Evolutionary conservation across 2,888 invertebrate species (phyloP).

Genomic region (Ectemnius continuus): DNA sequence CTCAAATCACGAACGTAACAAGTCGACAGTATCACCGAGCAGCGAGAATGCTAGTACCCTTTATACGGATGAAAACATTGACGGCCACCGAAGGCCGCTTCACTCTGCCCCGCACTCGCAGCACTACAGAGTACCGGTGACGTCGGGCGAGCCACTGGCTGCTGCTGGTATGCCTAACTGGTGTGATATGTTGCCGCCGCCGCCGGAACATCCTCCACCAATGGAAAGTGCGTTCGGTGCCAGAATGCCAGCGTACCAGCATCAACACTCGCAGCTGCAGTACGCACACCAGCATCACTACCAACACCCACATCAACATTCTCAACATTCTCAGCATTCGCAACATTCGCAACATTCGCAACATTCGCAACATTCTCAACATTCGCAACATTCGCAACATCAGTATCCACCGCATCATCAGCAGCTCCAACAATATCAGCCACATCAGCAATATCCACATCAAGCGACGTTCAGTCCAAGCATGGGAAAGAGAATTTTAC

Average conservation of each 20-base stretch:
- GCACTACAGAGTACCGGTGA: constrained; percentile 52
- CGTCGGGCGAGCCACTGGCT: background rate
- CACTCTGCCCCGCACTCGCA: constrained; percentile 31
- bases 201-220: constrained; percentile 56
- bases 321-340: background rate
- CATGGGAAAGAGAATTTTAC: constrained; percentile 68
- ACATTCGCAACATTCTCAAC: constrained; percentile 48
- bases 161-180: constrained; percentile 79
- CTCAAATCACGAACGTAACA: constrained; percentile 75
- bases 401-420: constrained; percentile 13
- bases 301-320: constrained; percentile 14
- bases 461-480: constrained; percentile 73
- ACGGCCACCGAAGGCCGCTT: constrained; percentile 68
- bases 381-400: constrained; percentile 15
- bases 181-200: constrained; percentile 82
- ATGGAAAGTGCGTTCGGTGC: constrained; percentile 31
- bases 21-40: constrained; percentile 75
- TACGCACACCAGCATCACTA: constrained; percentile 18
- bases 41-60: constrained; percentile 76
- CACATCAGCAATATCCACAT: constrained; percentile 51
- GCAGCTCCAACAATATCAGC: background rate
- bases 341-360: constrained; percentile 23
- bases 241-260: constrained; percentile 27
- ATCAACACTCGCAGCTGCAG: constrained; percentile 25
- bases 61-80: constrained; percentile 71